These are phyloP conservation scores for Conchocele bisecta DNA, from an alignment of 2,888 invertebrate genomes.

Conservation along the genomic window DNA sequence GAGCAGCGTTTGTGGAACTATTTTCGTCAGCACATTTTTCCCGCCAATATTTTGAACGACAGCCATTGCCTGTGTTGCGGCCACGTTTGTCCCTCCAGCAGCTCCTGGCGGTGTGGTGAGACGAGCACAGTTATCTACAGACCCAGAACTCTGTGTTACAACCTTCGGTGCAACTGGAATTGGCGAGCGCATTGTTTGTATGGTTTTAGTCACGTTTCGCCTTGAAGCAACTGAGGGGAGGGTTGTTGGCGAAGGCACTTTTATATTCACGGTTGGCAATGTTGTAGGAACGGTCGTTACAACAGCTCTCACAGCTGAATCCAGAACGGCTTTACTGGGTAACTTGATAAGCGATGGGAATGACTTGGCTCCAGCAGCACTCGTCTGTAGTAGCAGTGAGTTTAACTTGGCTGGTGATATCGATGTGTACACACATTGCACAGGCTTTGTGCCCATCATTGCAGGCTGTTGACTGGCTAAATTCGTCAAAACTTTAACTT, in stretches of 20 bases:
- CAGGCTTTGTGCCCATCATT: slow-evolving; percentile 8
- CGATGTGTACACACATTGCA: slow-evolving; percentile 52
- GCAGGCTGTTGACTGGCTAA: too few species aligned
- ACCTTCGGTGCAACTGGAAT: slow-evolving; percentile 72
- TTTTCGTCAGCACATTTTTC: slow-evolving; percentile 64
- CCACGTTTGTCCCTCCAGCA: background rate
- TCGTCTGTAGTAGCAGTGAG: slow-evolving; percentile 60
- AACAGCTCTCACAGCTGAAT: slow-evolving; percentile 71
- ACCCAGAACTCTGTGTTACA: slow-evolving; percentile 52
- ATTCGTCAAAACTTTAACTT: too few species aligned
- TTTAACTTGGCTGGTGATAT: slow-evolving; percentile 57
- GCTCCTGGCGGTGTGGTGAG: background rate
- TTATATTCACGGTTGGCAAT: slow-evolving; percentile 76
- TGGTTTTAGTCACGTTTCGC: slow-evolving; percentile 76
- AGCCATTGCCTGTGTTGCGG: too few species aligned
- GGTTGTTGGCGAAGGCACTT: slow-evolving; percentile 75
- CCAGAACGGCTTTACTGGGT: slow-evolving; percentile 66
- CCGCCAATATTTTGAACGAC: slow-evolving; percentile 43
- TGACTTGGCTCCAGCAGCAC: slow-evolving; percentile 60
- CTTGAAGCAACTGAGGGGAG: slow-evolving; percentile 72
- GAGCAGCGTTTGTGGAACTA: slow-evolving; percentile 58
- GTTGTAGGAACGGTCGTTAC: slow-evolving; percentile 73
- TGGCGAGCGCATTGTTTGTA: slow-evolving; percentile 78
- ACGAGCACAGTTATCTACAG: background rate
- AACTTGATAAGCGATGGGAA: slow-evolving; percentile 59